Evolutionary conservation across 2,113 vertebrate genomes (phyloP).

Genomic region (Tricholaema leucomelas): DNA sequence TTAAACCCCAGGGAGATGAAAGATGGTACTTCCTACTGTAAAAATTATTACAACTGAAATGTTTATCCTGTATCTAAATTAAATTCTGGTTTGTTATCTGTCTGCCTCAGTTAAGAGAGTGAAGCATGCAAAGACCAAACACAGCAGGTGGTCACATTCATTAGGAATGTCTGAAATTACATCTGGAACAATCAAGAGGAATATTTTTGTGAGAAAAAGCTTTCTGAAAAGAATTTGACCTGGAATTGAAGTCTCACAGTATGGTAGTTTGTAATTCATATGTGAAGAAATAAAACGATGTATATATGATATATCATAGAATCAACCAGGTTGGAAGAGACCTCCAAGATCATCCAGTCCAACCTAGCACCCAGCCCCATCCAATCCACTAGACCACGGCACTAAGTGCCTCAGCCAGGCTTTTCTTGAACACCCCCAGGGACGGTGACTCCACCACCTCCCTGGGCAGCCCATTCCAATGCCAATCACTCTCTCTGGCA

Average conservation of each 20-base stretch:
- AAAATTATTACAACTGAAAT: neutral
- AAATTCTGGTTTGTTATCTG: neutral
- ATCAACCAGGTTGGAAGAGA: no score
- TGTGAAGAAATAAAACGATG: no score
- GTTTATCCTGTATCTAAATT: neutral
- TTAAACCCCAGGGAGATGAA: neutral
- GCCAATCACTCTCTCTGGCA: no score
- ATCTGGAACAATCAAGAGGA: neutral
- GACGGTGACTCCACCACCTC: no score
- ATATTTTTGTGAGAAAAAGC: neutral
- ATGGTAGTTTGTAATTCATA: no score
- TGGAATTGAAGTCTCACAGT: neutral
- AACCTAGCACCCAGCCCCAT: no score
- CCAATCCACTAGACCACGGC: no score
- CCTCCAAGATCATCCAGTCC: no score
- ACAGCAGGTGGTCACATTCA: neutral
- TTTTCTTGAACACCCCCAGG: no score
- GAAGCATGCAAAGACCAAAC: neutral
- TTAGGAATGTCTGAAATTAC: neutral
- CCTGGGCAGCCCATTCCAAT: no score
- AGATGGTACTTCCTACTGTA: neutral
- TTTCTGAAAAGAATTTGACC: neutral
- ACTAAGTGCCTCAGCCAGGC: no score
- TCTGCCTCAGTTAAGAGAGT: neutral
- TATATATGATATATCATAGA: no score